phyloP scores from a whole-genome alignment of 2,113 vertebrate genomes.

The Gallinago jamesoni region DNA sequence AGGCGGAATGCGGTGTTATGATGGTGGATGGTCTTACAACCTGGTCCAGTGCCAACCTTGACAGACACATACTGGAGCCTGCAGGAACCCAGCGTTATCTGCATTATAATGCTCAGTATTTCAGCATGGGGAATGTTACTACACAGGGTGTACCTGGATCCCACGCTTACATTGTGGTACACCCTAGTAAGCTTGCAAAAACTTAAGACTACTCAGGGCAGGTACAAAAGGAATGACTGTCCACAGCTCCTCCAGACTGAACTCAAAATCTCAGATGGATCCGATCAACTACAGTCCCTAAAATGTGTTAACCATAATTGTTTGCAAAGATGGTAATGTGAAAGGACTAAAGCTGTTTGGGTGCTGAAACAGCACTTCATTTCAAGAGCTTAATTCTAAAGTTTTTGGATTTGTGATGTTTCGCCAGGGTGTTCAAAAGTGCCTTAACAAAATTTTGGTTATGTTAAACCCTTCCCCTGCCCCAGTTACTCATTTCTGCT shows the following conservation, averaged over 20 bases:
- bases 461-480: neutral
- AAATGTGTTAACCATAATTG: neutral
- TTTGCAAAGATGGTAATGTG: neutral
- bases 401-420: neutral
- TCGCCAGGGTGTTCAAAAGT: neutral
- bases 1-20: neutral
- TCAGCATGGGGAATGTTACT: neutral
- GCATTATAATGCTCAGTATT: neutral
- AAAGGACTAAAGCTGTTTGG: neutral
- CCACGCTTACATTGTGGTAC: rapidly evolving
- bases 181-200: neutral
- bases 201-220: neutral
- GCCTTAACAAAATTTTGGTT: neutral
- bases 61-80: rapidly evolving
- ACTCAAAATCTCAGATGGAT: neutral
- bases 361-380: neutral
- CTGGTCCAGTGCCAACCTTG: neutral
- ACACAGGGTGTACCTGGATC: neutral
- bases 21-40: neutral
- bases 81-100: neutral
- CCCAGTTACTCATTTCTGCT: neutral
- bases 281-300: neutral
- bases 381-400: neutral
- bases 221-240: neutral
- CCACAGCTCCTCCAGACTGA: neutral